phyloP scores from a whole-genome alignment of 2,797 vertebrate species.

The Benthosema pterotum region DNA sequence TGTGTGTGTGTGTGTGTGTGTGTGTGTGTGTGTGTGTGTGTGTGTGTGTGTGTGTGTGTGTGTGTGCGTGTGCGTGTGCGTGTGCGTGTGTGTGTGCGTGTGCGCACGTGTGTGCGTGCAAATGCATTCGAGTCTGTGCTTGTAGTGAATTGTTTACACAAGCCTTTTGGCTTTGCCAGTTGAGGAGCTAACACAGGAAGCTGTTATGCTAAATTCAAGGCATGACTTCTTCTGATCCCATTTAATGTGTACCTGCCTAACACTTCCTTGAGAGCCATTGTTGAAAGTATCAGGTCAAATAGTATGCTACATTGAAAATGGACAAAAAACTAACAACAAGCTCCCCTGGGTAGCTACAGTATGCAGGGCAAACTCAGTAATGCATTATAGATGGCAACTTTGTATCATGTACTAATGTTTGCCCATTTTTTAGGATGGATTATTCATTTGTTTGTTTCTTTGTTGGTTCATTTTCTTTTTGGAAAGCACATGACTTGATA shows the following conservation, averaged over 20 bases:
- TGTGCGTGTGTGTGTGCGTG: background rate
- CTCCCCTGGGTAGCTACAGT: too few relatives aligned
- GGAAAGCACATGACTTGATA: too few relatives aligned
- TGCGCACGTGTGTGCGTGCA: background rate
- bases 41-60: background rate
- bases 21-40: slow-evolving; percentile 2
- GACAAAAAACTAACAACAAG: too few relatives aligned
- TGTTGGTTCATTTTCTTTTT: too few relatives aligned
- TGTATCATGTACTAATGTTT: too few relatives aligned
- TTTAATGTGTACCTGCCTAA: slow-evolving; percentile 35
- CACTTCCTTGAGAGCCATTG: slow-evolving; percentile 6
- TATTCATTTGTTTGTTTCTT: too few relatives aligned
- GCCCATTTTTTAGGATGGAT: too few relatives aligned
- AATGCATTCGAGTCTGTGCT: background rate
- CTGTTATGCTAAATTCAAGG: slow-evolving; percentile 26
- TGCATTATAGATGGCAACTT: too few relatives aligned
- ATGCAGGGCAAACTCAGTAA: too few relatives aligned
- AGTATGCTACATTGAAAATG: background rate
- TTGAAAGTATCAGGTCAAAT: slow-evolving; percentile 1
- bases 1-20: slow-evolving; percentile 5
- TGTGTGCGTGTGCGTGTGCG: slow-evolving; percentile 2
- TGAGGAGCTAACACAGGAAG: background rate
- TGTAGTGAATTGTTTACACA: slow-evolving; percentile 2
- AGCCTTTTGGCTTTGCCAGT: background rate
- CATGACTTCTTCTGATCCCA: slow-evolving; percentile 38